A percentile compares a stretch with the other conserved stretches of the same genome.
Conservation (phyloP, 2,888 invertebrate species). For the Campoplex capitator region DNA sequence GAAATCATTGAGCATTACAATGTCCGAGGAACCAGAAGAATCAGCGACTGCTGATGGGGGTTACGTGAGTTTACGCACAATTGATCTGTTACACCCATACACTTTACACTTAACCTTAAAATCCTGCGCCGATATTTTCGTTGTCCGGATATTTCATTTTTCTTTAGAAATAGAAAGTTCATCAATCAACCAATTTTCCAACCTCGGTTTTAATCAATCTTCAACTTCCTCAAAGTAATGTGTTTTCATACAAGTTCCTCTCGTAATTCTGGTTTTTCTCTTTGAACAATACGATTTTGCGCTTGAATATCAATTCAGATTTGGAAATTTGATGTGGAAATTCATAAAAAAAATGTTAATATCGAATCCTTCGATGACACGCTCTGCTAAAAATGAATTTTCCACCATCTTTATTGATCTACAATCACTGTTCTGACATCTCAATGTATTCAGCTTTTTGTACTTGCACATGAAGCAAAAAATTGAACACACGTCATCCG, state of each 20-base stretch:
- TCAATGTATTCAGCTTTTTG: no score
- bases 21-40: conserved; percentile 71
- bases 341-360: not conserved
- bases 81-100: conserved; percentile 8
- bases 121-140: not conserved
- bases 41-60: conserved; percentile 69
- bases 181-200: not conserved
- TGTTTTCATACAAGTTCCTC: not conserved
- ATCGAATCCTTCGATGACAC: not conserved
- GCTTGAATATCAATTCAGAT: not conserved
- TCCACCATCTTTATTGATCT: not conserved
- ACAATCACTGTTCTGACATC: not conserved
- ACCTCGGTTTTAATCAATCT: not conserved
- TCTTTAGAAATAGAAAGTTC: not conserved
- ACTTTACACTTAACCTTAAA: conserved; percentile 53
- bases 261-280: not conserved
- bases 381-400: not conserved
- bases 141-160: not conserved
- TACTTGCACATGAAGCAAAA: no score
- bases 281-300: not conserved
- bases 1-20: conserved; percentile 55
- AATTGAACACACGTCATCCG: no score
- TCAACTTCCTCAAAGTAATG: not conserved
- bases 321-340: not conserved
- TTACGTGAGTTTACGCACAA: conserved; percentile 71